Evolutionary conservation across 2,113 vertebrate species (phyloP).

Genomic region (Origma solitaria): DNA sequence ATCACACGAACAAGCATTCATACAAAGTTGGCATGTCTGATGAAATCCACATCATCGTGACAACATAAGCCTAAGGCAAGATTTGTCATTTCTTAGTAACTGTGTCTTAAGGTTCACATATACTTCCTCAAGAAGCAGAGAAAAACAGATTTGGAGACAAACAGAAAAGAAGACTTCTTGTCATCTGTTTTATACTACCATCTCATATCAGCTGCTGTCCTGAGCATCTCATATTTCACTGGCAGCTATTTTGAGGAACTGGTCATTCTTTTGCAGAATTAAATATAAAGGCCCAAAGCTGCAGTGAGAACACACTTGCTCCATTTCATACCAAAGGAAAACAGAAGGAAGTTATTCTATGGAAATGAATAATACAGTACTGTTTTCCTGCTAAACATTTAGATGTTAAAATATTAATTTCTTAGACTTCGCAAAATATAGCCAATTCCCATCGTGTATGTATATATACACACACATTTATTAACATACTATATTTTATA

Average conservation of each 20-base stretch:
- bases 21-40: not conserved
- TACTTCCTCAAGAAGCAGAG: not conserved
- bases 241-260: not conserved
- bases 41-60: not conserved
- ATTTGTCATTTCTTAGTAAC: not conserved
- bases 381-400: not conserved
- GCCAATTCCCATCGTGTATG: not conserved
- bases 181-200: not conserved
- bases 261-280: not conserved
- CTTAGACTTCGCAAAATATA: not conserved
- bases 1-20: not conserved
- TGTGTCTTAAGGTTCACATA: not conserved
- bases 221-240: not conserved
- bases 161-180: not conserved
- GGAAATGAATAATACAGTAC: not conserved
- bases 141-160: not conserved
- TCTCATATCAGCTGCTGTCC: not conserved
- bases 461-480: no score
- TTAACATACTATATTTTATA: not conserved
- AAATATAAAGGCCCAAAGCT: not conserved
- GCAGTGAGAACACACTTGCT: not conserved
- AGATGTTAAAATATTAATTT: not conserved
- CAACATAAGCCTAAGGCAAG: not conserved
- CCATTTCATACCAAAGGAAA: not conserved
- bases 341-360: not conserved